Evolutionary conservation across 1,140 invertebrate species (phyloP).

Genomic region (Drosophila kikkawai): DNA sequence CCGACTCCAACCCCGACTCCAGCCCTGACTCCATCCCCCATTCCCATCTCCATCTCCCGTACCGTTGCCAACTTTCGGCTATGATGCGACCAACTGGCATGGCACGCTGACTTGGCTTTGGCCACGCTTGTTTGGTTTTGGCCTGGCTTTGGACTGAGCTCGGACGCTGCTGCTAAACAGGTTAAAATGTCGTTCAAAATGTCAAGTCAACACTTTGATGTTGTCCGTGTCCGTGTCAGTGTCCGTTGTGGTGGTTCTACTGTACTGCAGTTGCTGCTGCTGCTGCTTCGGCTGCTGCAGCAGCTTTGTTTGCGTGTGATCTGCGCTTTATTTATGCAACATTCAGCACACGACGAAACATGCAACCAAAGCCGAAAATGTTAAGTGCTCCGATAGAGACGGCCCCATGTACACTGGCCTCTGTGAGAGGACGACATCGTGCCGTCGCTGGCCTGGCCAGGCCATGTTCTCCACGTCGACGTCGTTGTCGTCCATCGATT

Average conservation of each 20-base stretch:
- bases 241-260: conserved; percentile 48
- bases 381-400: conserved; percentile 68
- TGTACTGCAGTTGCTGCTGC: conserved; percentile 19
- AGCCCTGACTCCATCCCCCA: not conserved
- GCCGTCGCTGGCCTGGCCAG: conserved; percentile 52
- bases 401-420: conserved; percentile 12
- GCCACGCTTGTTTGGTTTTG: conserved; percentile 80
- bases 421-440: conserved; percentile 49
- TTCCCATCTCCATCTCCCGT: conserved; percentile 9
- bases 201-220: conserved; percentile 84
- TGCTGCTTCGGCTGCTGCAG: conserved; percentile 22
- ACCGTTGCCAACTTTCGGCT: conserved; percentile 51
- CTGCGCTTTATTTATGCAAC: conserved; percentile 82
- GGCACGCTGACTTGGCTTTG: conserved; percentile 71
- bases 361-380: conserved; percentile 79
- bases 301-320: conserved; percentile 79
- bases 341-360: conserved; percentile 81
- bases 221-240: conserved; percentile 71
- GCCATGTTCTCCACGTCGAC: conserved; percentile 49
- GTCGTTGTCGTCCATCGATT: conserved; percentile 56
- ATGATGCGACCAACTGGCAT: conserved; percentile 67
- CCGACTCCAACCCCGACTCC: conserved; percentile 17
- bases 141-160: conserved; percentile 44
- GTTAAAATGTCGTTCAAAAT: conserved; percentile 84
- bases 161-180: conserved; percentile 75